These are phyloP conservation scores for Megathymus violae DNA, from an alignment of 1,140 invertebrate genomes.

Conservation along the genomic window DNA sequence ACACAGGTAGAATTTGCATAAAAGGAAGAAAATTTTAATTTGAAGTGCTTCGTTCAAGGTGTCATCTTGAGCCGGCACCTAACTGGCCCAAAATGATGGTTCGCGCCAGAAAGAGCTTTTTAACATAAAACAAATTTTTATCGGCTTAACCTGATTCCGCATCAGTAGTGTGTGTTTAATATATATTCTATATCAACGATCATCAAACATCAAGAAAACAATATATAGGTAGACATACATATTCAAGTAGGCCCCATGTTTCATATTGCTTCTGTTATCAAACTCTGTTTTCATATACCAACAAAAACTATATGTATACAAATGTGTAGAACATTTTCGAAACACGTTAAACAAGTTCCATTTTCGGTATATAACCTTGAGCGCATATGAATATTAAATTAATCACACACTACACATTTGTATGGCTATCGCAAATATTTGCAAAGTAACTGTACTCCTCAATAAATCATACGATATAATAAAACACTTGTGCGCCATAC, in stretches of 20 bases:
- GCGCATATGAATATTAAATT: constrained; percentile 40
- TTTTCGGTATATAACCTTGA: constrained; percentile 42
- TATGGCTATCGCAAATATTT: constrained; percentile 34
- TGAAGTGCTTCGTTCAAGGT: no score
- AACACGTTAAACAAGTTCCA: constrained; percentile 43
- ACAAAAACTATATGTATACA: neutral
- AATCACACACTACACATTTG: constrained; percentile 30
- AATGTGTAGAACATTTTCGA: constrained; percentile 15
- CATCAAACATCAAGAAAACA: no score
- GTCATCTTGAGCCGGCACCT: no score
- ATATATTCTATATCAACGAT: no score
- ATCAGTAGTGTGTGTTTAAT: no score
- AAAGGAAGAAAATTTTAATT: no score
- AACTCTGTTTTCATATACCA: neutral
- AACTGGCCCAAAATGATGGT: no score
- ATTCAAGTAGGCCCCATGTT: neutral
- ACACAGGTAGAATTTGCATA: no score
- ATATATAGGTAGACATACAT: no score
- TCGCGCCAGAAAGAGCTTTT: no score
- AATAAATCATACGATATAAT: constrained; percentile 35
- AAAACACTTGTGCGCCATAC: constrained; percentile 28
- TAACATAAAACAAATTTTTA: no score
- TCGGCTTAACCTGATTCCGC: no score
- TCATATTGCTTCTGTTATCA: neutral
- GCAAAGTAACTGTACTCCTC: constrained; percentile 32